Base-by-base conservation (phyloP, 2,888 invertebrate species). In the Spialia ferax region DNA sequence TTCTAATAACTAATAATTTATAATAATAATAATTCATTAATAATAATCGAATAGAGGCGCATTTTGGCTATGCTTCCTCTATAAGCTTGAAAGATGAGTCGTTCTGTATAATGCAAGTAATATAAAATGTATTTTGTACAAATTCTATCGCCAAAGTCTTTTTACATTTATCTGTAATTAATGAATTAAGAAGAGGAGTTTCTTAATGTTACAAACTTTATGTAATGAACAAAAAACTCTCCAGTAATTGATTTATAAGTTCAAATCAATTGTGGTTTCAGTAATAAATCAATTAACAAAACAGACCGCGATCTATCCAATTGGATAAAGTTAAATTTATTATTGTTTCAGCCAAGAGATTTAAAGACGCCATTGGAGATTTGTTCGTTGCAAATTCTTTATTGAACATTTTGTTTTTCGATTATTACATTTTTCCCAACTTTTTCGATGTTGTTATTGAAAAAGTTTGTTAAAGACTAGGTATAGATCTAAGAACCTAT, bases 211-310 rank as follows among this genome's bases (percentile, higher is more conserved):
- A 2, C 32, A 18, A 55, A 32, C 1, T 8, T 29, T 8, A 18
- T 1, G 20, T 10, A 11, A 15, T 18, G 13, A 38, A 20, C 20
- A 42, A 20, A 56, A 35, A 56, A 26, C 13, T 20, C 32, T 23
- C 15, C n/a, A n/a, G 18, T 64, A 64, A 64, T 57, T 64, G 64
- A 64, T 64, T 57, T 64, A 57, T 57, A 35, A 64, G 23, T 57
- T 57, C 35, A 50, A 57, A 57, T 64, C 64, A 64, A 64, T 64
- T 64, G 57, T 50, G 57, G 64, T 64, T 64, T 57, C 22, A 45
- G 57, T 64, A 38, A 64, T 64, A 64, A 64, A 64, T 64, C 64
- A 64, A 64, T 64, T 64, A 64, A 64, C 57, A 64, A 35, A 48
- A 38, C 59, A 42, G 13, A 45, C 15, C 35, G 4, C 45, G 20